Base-by-base conservation (phyloP, 64 coral and sea anemone species). In the Platygyra sinensis region DNA sequence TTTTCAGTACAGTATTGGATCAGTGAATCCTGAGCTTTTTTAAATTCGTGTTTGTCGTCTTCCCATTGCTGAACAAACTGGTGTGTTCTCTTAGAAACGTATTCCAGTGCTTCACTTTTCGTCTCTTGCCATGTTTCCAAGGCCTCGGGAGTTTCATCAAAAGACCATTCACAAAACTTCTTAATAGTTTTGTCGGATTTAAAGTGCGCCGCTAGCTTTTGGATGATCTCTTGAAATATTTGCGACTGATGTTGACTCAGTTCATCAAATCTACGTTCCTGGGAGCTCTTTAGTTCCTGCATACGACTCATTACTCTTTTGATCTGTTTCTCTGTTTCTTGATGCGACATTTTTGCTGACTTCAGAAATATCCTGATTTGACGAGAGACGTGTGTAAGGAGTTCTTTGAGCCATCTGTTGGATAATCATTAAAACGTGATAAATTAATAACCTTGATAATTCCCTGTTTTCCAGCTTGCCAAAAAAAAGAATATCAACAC, bases 221-320 rank as follows among this genome's bases (percentile, higher is more conserved):
- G 12, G 13, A 79, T 79, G 25, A 55, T 59, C 22, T 55, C 76
- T 29, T 55, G 2, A n/a, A 79, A 9, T 14, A 55, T 57, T 17
- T 79, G 20, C 50, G n/a, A 55, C 20, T 79, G 76, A 55, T 27
- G n/a, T 79, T 79, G n/a, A 57, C 51, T 29, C 4, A 79, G 76
- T n/a, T 79, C 54, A 57, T 14, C 54, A 57, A 57, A 57, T 2
- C 10, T 57, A 16, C 54, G 54, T 14, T 57, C 54, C 54, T 57
- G 54, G 2, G 54, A 57, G 15, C 54, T 15, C 10, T 57, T 16
- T 16, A 57, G 15, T 57, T 57, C 54, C 15, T 14, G 11, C 54
- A 57, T 57, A 14, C 54, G 10, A 57, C 2, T 16, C 54, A 57
- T 57, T 1, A 57, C 54, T 57, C 15, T 57, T 57, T 57, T 57